phyloP scores from a whole-genome alignment of 2,113 vertebrate genomes.

The Serinus canaria region DNA sequence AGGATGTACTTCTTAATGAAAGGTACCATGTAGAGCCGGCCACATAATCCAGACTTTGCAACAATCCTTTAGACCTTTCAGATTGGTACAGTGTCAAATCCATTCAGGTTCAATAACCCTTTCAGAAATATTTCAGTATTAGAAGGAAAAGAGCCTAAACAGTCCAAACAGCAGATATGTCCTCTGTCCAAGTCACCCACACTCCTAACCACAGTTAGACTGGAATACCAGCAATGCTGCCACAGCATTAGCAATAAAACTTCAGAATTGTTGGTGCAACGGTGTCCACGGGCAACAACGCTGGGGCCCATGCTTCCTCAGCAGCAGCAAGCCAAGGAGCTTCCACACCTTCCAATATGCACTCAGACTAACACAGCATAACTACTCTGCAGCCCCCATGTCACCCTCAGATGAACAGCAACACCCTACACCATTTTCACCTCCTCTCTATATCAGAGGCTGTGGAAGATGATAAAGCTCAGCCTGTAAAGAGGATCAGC shows the following conservation, averaged over 20 bases:
- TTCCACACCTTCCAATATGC: background rate
- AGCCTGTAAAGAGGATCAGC: background rate
- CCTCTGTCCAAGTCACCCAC: background rate
- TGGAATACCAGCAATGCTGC: conserved; percentile 20
- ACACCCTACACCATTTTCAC: background rate
- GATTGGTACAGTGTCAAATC: background rate
- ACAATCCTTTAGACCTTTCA: background rate
- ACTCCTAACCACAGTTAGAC: background rate
- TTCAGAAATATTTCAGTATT: background rate
- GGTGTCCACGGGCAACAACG: conserved; percentile 35
- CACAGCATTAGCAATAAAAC: background rate
- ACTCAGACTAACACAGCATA: background rate
- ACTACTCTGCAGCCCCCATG: background rate
- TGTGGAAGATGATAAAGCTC: background rate
- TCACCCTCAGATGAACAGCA: background rate
- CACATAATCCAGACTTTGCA: background rate
- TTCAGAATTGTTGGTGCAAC: conserved; percentile 32
- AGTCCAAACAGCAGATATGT: background rate
- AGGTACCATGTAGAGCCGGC: background rate
- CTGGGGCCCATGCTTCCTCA: conserved; percentile 21
- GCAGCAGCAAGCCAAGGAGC: background rate
- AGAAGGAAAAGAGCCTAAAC: background rate
- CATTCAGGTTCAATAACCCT: background rate
- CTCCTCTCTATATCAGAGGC: background rate
- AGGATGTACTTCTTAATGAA: background rate